These are phyloP conservation scores for Drosophila busckii DNA, from an alignment of 1,140 invertebrate species.

Conservation along the genomic window DNA sequence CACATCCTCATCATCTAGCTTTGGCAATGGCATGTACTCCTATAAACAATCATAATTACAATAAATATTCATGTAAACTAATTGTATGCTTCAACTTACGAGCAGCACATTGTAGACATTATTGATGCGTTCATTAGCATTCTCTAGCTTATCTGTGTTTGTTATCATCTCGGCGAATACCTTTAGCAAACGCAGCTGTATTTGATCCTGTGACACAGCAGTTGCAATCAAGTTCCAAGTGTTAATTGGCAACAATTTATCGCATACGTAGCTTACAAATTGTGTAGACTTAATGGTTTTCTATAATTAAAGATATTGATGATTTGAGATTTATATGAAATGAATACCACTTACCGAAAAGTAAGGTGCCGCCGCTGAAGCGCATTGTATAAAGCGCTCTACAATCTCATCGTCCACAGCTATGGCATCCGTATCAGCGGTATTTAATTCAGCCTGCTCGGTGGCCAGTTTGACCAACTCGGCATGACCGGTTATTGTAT, in stretches of 20 bases:
- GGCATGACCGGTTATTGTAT: constrained; percentile 89
- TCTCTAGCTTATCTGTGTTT: constrained; percentile 87
- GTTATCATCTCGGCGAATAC: constrained; percentile 90
- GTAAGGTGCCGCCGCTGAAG: constrained; percentile 89
- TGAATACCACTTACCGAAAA: constrained; percentile 86
- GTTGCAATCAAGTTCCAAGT: constrained; percentile 81
- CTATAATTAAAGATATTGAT: constrained; percentile 82
- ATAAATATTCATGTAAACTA: neutral
- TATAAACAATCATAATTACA: constrained; percentile 65
- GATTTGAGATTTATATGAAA: constrained; percentile 15
- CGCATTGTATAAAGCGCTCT: constrained; percentile 90
- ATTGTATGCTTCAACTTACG: constrained; percentile 80
- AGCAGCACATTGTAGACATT: constrained; percentile 88
- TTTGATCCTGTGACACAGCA: constrained; percentile 84
- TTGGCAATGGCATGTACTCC: constrained; percentile 89
- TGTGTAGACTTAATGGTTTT: constrained; percentile 91
- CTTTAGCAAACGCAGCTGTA: constrained; percentile 91
- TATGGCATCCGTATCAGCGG: constrained; percentile 86
- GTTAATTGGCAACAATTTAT: constrained; percentile 87
- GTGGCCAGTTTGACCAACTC: constrained; percentile 91
- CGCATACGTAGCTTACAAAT: constrained; percentile 92
- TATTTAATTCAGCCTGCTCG: constrained; percentile 87
- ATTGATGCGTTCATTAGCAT: constrained; percentile 86
- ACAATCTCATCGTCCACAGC: constrained; percentile 88
- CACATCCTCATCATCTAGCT: constrained; percentile 83